Conservation (phyloP, 1,140 invertebrate species). For the Papilio polytes region DNA sequence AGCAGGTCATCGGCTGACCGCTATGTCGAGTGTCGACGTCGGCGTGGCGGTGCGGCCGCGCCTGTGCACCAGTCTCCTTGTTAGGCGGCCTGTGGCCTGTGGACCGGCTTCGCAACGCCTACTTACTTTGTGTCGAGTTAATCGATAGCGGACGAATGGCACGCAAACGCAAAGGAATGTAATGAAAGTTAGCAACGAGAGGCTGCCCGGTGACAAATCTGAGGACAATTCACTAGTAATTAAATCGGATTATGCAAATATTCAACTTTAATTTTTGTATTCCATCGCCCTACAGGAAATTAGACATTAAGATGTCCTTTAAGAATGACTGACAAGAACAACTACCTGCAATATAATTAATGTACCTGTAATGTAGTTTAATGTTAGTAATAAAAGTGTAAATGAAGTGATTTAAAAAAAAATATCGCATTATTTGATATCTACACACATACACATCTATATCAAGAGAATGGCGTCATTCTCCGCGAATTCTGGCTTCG, state of each 20-base stretch:
- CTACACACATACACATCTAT: slow-evolving; percentile 48
- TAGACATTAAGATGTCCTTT: too few relatives aligned
- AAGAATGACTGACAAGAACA: not conserved
- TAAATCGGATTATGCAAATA: not conserved
- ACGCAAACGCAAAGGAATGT: slow-evolving; percentile 54
- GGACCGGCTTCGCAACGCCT: slow-evolving; percentile 58
- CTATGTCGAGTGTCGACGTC: slow-evolving; percentile 52
- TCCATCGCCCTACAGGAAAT: not conserved
- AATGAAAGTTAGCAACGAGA: slow-evolving; percentile 40
- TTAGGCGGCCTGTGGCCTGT: slow-evolving; percentile 57
- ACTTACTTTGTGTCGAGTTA: slow-evolving; percentile 54
- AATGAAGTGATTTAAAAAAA: slow-evolving; percentile 19
- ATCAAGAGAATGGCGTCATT: slow-evolving; percentile 72
- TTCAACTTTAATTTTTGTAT: not conserved
- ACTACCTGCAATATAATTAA: not conserved
- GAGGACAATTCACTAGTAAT: not conserved
- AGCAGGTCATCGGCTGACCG: slow-evolving; percentile 76
- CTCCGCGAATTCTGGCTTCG: slow-evolving; percentile 64
- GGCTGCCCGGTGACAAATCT: slow-evolving; percentile 23
- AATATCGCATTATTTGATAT: slow-evolving; percentile 1
- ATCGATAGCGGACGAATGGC: slow-evolving; percentile 54
- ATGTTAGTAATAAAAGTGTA: not conserved
- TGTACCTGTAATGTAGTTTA: too few relatives aligned
- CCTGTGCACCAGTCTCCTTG: slow-evolving; percentile 54
- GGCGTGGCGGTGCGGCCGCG: slow-evolving; percentile 52